phyloP scores from a whole-genome alignment of 2,888 invertebrate species.

The Eristalis pertinax region DNA sequence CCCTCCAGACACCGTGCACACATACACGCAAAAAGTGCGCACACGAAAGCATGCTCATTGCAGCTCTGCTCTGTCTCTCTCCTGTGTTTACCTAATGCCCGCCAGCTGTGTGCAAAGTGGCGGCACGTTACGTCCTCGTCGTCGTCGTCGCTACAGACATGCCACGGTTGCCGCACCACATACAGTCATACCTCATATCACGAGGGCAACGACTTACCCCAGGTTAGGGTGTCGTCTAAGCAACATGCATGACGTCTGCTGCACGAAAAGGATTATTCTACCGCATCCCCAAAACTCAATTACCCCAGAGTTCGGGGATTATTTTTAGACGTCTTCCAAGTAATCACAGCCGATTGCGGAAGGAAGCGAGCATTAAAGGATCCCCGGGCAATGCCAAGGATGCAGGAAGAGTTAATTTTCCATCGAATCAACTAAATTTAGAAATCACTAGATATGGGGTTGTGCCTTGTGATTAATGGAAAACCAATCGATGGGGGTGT shows the following conservation, averaged over 20 bases:
- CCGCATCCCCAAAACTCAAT: constrained; percentile 1
- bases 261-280: constrained; percentile 1
- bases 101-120: constrained; percentile 52
- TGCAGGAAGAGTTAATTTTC: constrained; percentile 70
- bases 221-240: constrained; percentile 58
- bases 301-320: constrained; percentile 7
- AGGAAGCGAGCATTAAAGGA: constrained; percentile 23
- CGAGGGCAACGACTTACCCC: constrained; percentile 59
- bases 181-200: background rate
- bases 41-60: background rate
- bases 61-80: background rate
- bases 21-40: background rate
- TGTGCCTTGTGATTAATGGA: constrained; percentile 47
- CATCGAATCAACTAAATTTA: constrained; percentile 64
- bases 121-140: constrained; percentile 2
- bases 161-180: constrained; percentile 34
- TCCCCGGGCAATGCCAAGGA: background rate
- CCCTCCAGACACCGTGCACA: background rate
- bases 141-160: background rate
- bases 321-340: constrained; percentile 51
- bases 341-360: constrained; percentile 27
- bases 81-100: background rate
- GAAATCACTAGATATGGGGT: constrained; percentile 59
- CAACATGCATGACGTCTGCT: constrained; percentile 42
- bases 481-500: constrained; percentile 69